Conservation (phyloP, 2,113 vertebrate species). For the Argyrosomus japonicus region DNA sequence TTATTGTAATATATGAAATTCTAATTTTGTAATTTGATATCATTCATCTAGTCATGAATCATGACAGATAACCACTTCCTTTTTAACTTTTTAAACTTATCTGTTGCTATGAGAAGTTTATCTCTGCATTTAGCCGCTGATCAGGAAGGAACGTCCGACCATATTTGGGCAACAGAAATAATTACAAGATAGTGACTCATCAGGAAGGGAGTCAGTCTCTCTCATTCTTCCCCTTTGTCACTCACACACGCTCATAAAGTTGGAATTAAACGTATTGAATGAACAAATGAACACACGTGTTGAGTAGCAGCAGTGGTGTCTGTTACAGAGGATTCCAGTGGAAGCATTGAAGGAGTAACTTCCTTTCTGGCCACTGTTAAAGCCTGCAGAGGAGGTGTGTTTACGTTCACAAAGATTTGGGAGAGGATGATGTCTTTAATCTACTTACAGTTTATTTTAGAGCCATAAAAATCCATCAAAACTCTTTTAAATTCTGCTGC, state of each 20-base stretch:
- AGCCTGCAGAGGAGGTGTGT: neutral
- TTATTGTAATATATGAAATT: neutral
- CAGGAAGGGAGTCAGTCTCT: constrained; percentile 29
- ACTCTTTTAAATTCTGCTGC: neutral
- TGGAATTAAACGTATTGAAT: neutral
- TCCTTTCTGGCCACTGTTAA: neutral
- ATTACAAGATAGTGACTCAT: constrained; percentile 29
- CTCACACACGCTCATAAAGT: neutral
- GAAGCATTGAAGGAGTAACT: neutral
- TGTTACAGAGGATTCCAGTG: neutral
- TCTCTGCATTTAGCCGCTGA: neutral
- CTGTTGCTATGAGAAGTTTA: neutral
- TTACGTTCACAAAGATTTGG: neutral
- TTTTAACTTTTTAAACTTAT: neutral
- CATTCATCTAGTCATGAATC: too few relatives aligned
- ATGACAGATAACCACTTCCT: neutral
- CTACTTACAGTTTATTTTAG: constrained; percentile 2
- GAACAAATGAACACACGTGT: neutral
- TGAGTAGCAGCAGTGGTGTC: neutral
- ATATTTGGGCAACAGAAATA: constrained; percentile 44
- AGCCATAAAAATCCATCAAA: neutral
- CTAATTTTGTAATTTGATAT: neutral
- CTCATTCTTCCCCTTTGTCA: neutral
- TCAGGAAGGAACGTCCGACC: constrained; percentile 37
- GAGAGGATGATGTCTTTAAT: constrained; percentile 17